Evolutionary conservation across 2,113 vertebrate genomes (phyloP).

Genomic region (Spheniscus mendiculus): DNA sequence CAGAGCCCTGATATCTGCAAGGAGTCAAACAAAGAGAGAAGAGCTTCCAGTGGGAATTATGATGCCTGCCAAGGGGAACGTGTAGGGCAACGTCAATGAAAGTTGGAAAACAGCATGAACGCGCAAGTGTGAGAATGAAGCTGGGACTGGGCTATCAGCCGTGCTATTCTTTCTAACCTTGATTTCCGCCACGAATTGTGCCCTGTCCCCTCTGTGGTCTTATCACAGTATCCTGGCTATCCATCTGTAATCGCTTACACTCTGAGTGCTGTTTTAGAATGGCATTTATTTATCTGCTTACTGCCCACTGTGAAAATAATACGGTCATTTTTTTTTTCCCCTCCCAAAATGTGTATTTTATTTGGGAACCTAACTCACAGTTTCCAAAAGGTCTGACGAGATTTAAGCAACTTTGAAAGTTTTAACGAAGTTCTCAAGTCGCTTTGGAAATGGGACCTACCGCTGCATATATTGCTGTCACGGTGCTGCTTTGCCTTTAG

Average conservation of each 20-base stretch:
- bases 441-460: not conserved
- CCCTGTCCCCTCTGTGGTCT: not conserved
- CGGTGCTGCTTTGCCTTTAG: not conserved
- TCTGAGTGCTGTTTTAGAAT: not conserved
- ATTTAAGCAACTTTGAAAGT: not conserved
- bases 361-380: not conserved
- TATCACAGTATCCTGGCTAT: not conserved
- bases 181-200: not conserved
- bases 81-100: not conserved
- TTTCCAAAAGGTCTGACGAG: not conserved
- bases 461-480: not conserved
- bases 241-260: not conserved
- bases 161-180: not conserved
- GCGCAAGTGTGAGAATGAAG: not conserved
- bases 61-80: not conserved
- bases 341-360: not conserved
- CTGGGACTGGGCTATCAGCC: not conserved
- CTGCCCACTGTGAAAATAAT: not conserved
- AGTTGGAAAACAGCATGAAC: not conserved
- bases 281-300: not conserved
- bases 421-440: not conserved
- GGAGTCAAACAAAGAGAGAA: not conserved
- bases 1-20: not conserved
- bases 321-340: not conserved
- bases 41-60: not conserved